Percentiles rank a stretch among this genome's conserved stretches.
phyloP scores from a whole-genome alignment of 2,888 invertebrate genomes.

The Macrosiphum euphorbiae region DNA sequence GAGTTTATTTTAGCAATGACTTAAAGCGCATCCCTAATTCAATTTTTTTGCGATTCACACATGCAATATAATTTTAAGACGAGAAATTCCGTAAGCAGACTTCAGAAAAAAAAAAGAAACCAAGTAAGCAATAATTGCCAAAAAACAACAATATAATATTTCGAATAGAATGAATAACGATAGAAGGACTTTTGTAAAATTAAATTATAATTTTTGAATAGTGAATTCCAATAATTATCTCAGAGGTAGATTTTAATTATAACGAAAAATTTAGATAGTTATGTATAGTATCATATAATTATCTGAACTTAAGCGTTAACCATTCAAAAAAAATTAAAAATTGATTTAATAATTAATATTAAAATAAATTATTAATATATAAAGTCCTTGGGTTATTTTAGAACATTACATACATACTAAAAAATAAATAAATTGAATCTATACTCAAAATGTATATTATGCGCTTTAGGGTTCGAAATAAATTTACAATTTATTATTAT shows the following conservation, averaged over 20 bases:
- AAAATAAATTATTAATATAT: too few relatives aligned
- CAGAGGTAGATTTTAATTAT: not conserved
- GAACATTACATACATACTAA: too few relatives aligned
- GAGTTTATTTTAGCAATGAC: not conserved
- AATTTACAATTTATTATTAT: not conserved
- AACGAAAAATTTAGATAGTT: not conserved
- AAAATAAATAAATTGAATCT: too few relatives aligned
- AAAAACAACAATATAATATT: not conserved
- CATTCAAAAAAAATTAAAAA: not conserved
- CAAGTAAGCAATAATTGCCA: not conserved
- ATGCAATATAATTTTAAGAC: not conserved
- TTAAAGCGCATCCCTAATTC: not conserved
- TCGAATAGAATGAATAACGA: not conserved
- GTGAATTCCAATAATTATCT: not conserved
- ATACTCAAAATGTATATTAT: not conserved
- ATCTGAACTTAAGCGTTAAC: not conserved
- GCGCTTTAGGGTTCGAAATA: not conserved
- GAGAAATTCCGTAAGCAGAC: not conserved
- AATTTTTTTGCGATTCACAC: not conserved
- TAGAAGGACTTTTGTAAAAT: not conserved
- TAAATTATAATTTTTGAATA: not conserved
- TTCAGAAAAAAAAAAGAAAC: not conserved
- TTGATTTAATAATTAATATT: too few relatives aligned
- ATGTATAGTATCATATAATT: not conserved
- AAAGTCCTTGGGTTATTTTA: too few relatives aligned